Evolutionary conservation across 2,888 invertebrate species (phyloP).

Genomic region (Melanargia galathea): DNA sequence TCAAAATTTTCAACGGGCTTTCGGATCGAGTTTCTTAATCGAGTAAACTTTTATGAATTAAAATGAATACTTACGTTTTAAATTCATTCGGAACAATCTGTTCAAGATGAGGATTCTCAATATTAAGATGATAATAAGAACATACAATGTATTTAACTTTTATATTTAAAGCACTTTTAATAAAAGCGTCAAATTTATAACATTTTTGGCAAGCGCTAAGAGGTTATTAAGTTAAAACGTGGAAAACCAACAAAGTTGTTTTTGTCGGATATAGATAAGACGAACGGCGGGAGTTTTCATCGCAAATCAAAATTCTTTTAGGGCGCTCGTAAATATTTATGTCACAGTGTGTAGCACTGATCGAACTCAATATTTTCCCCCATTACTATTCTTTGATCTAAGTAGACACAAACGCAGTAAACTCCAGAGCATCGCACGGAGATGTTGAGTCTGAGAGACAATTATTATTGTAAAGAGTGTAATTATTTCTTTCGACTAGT

Average conservation of each 20-base stretch:
- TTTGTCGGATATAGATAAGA: constrained; percentile 22
- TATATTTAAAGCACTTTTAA: constrained; percentile 1
- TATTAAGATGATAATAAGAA: neutral
- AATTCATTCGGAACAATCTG: neutral
- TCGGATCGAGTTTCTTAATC: too few relatives aligned
- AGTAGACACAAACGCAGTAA: too few relatives aligned
- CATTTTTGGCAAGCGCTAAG: constrained; percentile 15
- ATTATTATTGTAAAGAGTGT: too few relatives aligned
- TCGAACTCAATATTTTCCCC: constrained; percentile 2
- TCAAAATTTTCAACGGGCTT: neutral
- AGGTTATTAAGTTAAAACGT: constrained; percentile 12
- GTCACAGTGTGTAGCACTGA: constrained; percentile 15
- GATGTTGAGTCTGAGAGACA: too few relatives aligned
- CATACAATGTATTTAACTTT: too few relatives aligned
- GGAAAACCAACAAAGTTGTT: constrained; percentile 23
- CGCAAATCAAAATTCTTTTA: constrained; percentile 29
- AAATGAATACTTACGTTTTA: neutral
- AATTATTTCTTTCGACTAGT: too few relatives aligned
- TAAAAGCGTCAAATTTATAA: neutral
- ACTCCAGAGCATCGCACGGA: too few relatives aligned
- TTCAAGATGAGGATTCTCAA: neutral
- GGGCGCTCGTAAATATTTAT: constrained; percentile 19
- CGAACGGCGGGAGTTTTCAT: constrained; percentile 24
- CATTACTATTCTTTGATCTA: too few relatives aligned
- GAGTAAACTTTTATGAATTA: neutral